Conservation (phyloP, 2,113 vertebrate species). For the Propithecus coquereli region DNA sequence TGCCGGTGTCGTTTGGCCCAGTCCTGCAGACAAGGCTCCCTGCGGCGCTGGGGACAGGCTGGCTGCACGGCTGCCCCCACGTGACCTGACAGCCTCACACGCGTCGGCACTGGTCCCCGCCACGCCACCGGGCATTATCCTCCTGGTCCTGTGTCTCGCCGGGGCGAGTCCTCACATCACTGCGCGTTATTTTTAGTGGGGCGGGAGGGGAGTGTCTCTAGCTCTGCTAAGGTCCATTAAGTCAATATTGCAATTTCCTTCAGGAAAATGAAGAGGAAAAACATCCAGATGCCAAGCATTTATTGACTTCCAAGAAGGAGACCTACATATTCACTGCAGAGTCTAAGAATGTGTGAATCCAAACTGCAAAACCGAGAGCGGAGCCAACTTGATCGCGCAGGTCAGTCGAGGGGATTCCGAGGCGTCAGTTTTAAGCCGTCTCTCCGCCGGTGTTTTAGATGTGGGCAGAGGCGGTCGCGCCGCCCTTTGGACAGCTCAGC, state of each 20-base stretch:
- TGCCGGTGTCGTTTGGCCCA: not conserved
- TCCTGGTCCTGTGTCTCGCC: not conserved
- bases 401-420: not conserved
- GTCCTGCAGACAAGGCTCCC: not conserved
- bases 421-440: not conserved
- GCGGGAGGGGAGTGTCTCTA: not conserved
- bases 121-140: not conserved
- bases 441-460: not conserved
- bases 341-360: not conserved
- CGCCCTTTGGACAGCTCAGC: not conserved
- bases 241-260: not conserved
- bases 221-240: not conserved
- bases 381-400: not conserved
- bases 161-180: not conserved
- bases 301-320: not conserved
- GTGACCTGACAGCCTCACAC: rapidly evolving
- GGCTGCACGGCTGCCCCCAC: too few species aligned
- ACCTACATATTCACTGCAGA: not conserved
- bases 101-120: not conserved
- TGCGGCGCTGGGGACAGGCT: too few species aligned
- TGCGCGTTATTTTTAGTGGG: not conserved
- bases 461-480: not conserved
- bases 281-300: not conserved
- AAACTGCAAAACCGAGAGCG: not conserved
- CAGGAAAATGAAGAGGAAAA: not conserved